Conservation (phyloP, 2,797 vertebrate genomes). For the Peromyscus eremicus region DNA sequence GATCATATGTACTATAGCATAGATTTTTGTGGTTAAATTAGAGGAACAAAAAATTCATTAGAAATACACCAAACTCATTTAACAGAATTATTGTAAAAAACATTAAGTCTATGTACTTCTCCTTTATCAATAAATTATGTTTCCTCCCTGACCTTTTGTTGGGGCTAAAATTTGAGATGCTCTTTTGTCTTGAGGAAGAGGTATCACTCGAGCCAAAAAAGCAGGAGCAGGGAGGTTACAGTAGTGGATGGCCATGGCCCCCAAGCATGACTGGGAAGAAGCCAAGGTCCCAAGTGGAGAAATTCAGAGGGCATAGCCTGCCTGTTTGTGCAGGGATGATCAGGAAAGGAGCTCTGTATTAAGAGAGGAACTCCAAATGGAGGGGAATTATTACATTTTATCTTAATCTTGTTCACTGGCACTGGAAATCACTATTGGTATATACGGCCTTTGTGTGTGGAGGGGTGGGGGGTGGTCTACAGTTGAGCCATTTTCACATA, state of each 20-base stretch:
- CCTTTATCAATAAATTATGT: background rate
- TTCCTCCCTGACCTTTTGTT: background rate
- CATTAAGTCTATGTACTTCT: background rate
- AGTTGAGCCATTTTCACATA: background rate
- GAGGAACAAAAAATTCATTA: background rate
- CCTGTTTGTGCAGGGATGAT: background rate
- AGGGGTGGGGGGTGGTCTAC: background rate
- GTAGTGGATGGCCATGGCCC: background rate
- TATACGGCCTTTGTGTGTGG: background rate
- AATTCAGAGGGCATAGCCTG: background rate
- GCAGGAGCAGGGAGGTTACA: background rate
- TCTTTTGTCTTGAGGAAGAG: background rate
- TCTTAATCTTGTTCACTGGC: background rate
- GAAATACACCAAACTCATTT: background rate
- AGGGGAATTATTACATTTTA: background rate
- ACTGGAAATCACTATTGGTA: background rate
- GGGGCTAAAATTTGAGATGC: background rate
- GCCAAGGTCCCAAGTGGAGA: background rate
- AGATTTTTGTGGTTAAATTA: slow-evolving; percentile 10
- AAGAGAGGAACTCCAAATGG: background rate
- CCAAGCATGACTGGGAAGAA: background rate
- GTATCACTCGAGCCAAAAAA: background rate
- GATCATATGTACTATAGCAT: background rate
- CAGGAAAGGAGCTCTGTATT: background rate
- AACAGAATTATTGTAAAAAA: slow-evolving; percentile 8